Evolutionary conservation across 2,888 invertebrate genomes (phyloP), one percentile per base, ranked within the genome.

Genomic region (Rhimphoctona megacephalus): DNA sequence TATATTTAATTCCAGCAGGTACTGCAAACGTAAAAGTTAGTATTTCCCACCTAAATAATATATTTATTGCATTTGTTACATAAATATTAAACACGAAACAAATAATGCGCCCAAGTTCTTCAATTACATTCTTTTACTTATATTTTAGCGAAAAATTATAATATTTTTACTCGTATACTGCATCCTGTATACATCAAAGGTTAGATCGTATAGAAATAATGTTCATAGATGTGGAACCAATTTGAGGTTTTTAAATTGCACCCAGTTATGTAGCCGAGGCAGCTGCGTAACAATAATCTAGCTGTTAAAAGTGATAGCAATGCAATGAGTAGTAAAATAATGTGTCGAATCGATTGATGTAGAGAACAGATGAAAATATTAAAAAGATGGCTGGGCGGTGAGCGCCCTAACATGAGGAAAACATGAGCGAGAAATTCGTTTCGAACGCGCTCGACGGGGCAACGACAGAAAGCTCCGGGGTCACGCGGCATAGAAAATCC

Each of bases 391-490:
- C 72, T 83, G 69, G 83, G 46, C 78, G 61, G 57, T 67, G 46
- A 81, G 72, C 25, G 19, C 14, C 39, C 17, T 22, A 54, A 69
- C 72, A 52, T 39, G 52, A 57, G 64, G 64, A 80, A 49, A 36
- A 64, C 61, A n/a, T 25, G 69, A 49, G 66, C 76, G 73, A 52
- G 66, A 17, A 30, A 30, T 76, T 86, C 86, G 81, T 85, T 88
- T 84, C 77, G 85, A 87, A 86, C 66, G 66, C 86, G 76, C 86
- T 86, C 86, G 74, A 86, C 87, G 83, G 88, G 81, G 84, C 78
- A 81, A 83, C 73, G 82, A 85, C 83, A 79, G 87, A 81, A 52
- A 78, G 66, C 85, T 70, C 70, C n/a, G 39, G 66, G 81, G 81
- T 79, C 61, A 78, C 74, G 72, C 61, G 14, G 79, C 76, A 73